A percentile compares a stretch with the other conserved stretches of the same genome.
Evolutionary conservation across 2,888 invertebrate genomes (phyloP).

Genomic region (Holacanthella duospinosa): DNA sequence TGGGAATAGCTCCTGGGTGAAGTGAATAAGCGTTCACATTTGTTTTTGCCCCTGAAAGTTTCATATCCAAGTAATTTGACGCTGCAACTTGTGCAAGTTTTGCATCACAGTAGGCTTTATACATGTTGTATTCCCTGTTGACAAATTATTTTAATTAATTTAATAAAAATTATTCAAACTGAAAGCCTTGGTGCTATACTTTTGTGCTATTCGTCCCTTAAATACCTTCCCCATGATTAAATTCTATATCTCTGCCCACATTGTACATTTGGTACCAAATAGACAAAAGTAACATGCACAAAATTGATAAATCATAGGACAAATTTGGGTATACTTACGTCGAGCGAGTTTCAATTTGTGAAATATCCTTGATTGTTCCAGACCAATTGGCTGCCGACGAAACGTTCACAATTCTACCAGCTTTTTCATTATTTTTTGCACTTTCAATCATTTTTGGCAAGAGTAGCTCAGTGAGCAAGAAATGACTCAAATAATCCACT

Average conservation of each 20-base stretch:
- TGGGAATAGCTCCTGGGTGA: neutral
- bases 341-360: neutral
- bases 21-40: neutral
- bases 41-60: neutral
- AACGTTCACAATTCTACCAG: conserved; percentile 70
- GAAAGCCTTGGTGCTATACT: too few relatives aligned
- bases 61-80: neutral
- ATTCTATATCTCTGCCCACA: too few relatives aligned
- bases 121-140: neutral
- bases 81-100: neutral
- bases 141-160: too few relatives aligned
- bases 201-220: neutral
- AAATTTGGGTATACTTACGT: too few relatives aligned
- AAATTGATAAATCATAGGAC: too few relatives aligned
- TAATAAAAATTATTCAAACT: too few relatives aligned
- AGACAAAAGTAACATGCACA: too few relatives aligned
- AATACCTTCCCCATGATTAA: neutral
- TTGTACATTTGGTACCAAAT: too few relatives aligned
- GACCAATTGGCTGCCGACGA: conserved; percentile 66
- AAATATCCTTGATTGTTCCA: conserved; percentile 44
- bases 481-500: conserved; percentile 78
- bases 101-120: neutral
- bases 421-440: conserved; percentile 33
- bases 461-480: conserved; percentile 67
- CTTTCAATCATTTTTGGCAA: conserved; percentile 56